These are phyloP conservation scores for Ernsta delagoae DNA, from an alignment of 2,888 invertebrate genomes.

Conservation along the genomic window DNA sequence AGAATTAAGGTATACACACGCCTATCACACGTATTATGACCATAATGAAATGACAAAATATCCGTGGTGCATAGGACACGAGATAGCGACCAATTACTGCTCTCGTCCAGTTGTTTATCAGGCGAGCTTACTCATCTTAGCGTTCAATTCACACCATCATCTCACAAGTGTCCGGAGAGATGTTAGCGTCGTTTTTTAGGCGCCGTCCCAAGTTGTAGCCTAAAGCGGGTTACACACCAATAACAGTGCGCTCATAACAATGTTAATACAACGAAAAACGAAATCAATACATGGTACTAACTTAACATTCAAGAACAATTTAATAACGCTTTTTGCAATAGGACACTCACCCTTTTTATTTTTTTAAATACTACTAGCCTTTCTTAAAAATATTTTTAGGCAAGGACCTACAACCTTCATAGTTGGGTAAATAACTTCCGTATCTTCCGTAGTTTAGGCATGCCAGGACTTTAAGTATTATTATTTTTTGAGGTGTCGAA, in stretches of 20 bases:
- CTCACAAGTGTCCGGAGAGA: constrained; percentile 74
- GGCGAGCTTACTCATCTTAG: constrained; percentile 77
- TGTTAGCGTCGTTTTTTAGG: constrained; percentile 72
- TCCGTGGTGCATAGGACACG: constrained; percentile 56
- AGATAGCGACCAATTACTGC: constrained; percentile 75
- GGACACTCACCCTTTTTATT: no score
- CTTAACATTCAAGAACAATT: no score
- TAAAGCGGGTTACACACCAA: neutral
- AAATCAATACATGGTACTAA: neutral
- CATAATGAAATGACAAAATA: constrained; percentile 58
- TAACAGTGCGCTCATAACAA: neutral
- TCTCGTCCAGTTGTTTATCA: constrained; percentile 77
- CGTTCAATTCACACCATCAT: constrained; percentile 83
- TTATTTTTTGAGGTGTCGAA: no score
- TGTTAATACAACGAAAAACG: no score
- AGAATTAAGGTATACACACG: constrained; percentile 39
- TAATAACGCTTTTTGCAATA: no score
- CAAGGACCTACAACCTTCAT: no score
- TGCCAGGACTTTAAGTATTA: no score
- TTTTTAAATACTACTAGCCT: no score
- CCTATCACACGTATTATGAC: constrained; percentile 34
- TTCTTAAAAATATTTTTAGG: no score
- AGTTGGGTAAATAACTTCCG: no score
- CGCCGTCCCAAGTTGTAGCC: neutral
- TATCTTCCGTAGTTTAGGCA: no score